These are phyloP conservation scores for Tachina fera DNA, from an alignment of 2,888 invertebrate species.

Conservation along the genomic window DNA sequence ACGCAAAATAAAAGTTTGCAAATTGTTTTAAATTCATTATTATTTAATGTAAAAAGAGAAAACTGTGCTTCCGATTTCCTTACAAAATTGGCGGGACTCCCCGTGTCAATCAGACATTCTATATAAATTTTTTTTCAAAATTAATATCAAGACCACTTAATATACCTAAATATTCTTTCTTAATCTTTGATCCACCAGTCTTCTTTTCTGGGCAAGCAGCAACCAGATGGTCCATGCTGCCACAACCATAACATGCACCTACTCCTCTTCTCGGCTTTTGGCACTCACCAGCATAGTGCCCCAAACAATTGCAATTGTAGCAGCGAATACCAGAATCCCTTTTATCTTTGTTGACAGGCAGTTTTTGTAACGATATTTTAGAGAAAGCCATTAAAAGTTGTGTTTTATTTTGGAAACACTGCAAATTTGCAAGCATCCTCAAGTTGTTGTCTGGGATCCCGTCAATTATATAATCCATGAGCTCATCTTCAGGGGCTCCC, in stretches of 20 bases:
- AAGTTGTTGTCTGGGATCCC: background rate
- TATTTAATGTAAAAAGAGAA: too few relatives aligned
- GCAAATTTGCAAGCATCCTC: background rate
- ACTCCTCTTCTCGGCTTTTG: slow-evolving; percentile 49
- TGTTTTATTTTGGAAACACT: background rate
- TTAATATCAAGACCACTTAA: slow-evolving; percentile 38
- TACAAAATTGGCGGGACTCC: slow-evolving; percentile 38
- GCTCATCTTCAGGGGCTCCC: background rate
- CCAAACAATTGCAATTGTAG: slow-evolving; percentile 60
- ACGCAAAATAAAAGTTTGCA: too few relatives aligned
- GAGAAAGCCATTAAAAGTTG: background rate
- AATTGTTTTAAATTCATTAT: too few relatives aligned
- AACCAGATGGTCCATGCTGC: slow-evolving; percentile 45
- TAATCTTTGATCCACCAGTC: background rate
- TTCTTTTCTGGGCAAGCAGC: slow-evolving; percentile 48
- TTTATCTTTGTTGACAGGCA: background rate
- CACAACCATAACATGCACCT: slow-evolving; percentile 64
- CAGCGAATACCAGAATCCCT: slow-evolving; percentile 4
- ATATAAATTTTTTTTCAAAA: background rate
- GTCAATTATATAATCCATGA: background rate
- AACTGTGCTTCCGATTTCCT: too few relatives aligned
- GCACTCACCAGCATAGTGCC: slow-evolving; percentile 55
- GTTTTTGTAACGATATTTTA: background rate
- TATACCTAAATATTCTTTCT: slow-evolving; percentile 36
- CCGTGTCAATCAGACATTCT: slow-evolving; percentile 43